Base-by-base conservation (phyloP, 2,113 vertebrate species). In the Phyllostomus hastatus region DNA sequence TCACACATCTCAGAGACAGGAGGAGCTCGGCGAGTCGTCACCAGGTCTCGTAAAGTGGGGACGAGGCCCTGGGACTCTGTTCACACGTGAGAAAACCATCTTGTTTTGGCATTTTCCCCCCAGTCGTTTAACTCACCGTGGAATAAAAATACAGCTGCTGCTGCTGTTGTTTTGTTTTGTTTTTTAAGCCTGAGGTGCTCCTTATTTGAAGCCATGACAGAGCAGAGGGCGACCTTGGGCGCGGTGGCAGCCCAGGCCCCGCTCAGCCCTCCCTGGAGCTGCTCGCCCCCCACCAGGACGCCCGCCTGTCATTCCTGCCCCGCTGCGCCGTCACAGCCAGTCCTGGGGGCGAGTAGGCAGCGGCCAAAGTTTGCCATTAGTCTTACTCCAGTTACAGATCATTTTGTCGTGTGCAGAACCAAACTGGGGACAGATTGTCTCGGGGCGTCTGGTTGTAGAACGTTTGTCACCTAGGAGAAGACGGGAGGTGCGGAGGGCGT, bases 221-320 rank as follows among this genome's bases (percentile, higher is more conserved):
- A 64, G 38, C 33, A 19, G 59, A 70, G 52, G 35, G 9, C n/a
- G 35, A 11, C n/a, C 48, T 38, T 48, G 64, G 46, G 26, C 20
- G 1, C 2, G 0, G 2, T 5, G n/a, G 31, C 19, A 26, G 7
- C 81, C 24, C 41, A 5, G 12, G 12, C 54, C 46, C 38, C n/a
- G 31, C 11, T 33, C 3, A 7, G 3, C 28, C 15, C 9, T 0
- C 46, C 10, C 38, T 24, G 31, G 43, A 88, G 61, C 84, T n/a
- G 2, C 81, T 26, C 19, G 14, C 22, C 57, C 48, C 15, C 41
- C 0, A 24, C 64, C 78, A 52, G 28, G 2, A 2, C 4, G 1
- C 46, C 22, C 14, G 1, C 46, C 17, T 10, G 5, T 24, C 5
- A 1, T 33, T 43, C 41, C 73, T 85, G 33, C 61, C 75, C n/a